Percentiles rank a stretch among this genome's conserved stretches.
These are phyloP conservation scores for Pionites leucogaster DNA, from an alignment of 2,113 vertebrate genomes.

Conservation along the genomic window DNA sequence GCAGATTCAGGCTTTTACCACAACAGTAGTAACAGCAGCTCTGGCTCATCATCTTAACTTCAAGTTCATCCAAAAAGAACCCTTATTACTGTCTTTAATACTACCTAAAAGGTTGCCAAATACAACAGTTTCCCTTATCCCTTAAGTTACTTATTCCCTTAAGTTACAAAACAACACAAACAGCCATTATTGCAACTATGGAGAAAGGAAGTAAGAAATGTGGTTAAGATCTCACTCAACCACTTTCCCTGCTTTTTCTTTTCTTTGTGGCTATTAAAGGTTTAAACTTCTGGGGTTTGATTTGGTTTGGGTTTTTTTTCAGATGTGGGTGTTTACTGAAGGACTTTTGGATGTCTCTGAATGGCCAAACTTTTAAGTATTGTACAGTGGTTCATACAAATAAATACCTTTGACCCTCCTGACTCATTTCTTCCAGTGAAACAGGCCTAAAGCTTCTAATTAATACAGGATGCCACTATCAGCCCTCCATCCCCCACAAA, in stretches of 20 bases:
- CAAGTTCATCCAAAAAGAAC: not conserved
- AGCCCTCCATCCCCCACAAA: not conserved
- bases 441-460: slow-evolving; percentile 5
- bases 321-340: not conserved
- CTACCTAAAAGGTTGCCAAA: not conserved
- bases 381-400: not conserved
- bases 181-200: not conserved
- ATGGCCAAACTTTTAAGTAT: not conserved
- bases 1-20: not conserved
- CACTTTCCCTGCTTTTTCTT: not conserved
- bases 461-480: not conserved
- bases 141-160: too few species aligned
- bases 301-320: not conserved
- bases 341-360: not conserved
- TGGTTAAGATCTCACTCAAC: not conserved
- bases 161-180: not conserved
- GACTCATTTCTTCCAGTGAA: slow-evolving; percentile 10
- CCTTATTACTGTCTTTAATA: not conserved
- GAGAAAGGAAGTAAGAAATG: not conserved
- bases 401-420: not conserved
- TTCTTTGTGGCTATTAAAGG: not conserved
- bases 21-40: not conserved
- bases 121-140: not conserved
- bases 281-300: not conserved
- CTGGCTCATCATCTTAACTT: not conserved